Conservation (phyloP, 2,797 vertebrate genomes). For the Sebastes reedi region DNA sequence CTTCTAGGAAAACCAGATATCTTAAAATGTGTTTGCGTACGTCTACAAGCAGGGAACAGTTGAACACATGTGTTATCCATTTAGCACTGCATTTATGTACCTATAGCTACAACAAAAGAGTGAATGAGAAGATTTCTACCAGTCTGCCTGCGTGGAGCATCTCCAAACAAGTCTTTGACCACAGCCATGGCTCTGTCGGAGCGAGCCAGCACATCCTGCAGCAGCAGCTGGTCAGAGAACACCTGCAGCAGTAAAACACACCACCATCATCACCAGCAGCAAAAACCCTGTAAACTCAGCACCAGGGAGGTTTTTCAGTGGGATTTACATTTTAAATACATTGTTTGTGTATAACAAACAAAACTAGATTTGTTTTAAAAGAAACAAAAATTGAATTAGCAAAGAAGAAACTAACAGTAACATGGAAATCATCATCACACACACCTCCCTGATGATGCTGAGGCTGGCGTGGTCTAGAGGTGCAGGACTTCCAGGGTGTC, state of each 20-base stretch:
- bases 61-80: neutral
- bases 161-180: constrained; percentile 88
- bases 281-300: neutral
- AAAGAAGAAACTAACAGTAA: neutral
- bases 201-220: constrained; percentile 86
- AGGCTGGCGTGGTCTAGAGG: constrained; percentile 83
- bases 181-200: constrained; percentile 89
- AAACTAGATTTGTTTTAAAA: neutral
- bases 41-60: neutral
- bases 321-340: neutral
- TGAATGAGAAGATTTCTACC: constrained; percentile 75
- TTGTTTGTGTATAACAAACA: neutral
- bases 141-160: constrained; percentile 86
- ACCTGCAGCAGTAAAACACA: constrained; percentile 79
- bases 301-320: neutral
- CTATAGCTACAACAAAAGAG: neutral
- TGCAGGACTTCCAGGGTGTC: constrained; percentile 68
- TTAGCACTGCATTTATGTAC: neutral
- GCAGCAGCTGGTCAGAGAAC: constrained; percentile 89
- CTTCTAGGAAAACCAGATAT: neutral
- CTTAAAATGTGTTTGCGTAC: neutral
- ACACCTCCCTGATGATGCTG: constrained; percentile 90
- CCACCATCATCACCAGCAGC: neutral
- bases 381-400: neutral
- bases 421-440: neutral